Percentiles rank a stretch among this genome's conserved stretches.
phyloP scores from a whole-genome alignment of 2,888 invertebrate genomes.

The Ichneumoninae sp. region DNA sequence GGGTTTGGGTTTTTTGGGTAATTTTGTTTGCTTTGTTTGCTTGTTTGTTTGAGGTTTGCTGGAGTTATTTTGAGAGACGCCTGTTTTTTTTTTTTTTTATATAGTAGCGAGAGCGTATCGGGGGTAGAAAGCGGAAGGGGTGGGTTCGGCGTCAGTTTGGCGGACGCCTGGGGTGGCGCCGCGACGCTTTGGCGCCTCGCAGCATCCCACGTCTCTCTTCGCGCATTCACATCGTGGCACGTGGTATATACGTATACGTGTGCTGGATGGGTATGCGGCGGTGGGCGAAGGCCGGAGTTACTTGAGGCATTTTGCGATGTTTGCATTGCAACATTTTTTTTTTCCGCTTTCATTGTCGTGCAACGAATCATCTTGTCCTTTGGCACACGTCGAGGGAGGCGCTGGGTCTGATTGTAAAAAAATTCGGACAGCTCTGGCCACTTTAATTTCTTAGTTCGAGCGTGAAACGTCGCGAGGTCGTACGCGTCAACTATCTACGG shows the following conservation, averaged over 20 bases:
- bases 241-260: constrained; percentile 13
- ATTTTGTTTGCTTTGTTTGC: background rate
- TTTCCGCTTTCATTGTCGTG: background rate
- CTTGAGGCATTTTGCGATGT: background rate
- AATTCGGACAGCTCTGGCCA: background rate
- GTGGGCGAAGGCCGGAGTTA: constrained; percentile 5
- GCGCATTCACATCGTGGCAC: constrained; percentile 44
- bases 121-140: constrained; percentile 59
- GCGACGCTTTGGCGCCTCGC: constrained; percentile 83
- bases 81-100: constrained; percentile 61
- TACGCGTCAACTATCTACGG: too few species aligned
- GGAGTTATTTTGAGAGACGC: constrained; percentile 50
- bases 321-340: background rate
- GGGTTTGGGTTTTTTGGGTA: background rate
- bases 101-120: constrained; percentile 58
- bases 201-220: constrained; percentile 67
- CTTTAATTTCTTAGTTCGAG: too few species aligned
- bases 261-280: background rate
- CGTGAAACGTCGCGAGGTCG: too few species aligned
- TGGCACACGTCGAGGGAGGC: background rate
- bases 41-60: background rate
- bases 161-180: constrained; percentile 83
- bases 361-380: background rate
- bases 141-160: constrained; percentile 81
- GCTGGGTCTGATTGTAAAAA: background rate